Conservation (phyloP, 2,888 invertebrate genomes). For the Trachelus troglodyta region DNA sequence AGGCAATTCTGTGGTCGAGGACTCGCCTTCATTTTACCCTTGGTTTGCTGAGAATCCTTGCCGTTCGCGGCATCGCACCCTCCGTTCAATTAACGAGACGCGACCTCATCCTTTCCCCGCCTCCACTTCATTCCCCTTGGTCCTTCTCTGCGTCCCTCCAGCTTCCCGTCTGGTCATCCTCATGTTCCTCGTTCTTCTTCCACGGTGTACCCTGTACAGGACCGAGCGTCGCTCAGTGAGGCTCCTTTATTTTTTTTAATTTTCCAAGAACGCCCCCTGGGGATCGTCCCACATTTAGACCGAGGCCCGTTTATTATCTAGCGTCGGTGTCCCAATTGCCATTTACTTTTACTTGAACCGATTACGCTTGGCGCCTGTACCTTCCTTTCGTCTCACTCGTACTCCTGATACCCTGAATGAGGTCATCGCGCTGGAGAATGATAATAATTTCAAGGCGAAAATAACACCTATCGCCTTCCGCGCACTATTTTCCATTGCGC, state of each 20-base stretch:
- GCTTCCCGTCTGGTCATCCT: background rate
- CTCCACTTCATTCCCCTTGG: background rate
- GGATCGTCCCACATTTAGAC: background rate
- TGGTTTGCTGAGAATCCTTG: constrained; percentile 13
- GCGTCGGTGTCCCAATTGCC: background rate
- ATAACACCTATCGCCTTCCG: background rate
- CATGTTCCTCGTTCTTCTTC: background rate
- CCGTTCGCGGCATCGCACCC: constrained; percentile 40
- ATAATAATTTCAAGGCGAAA: background rate
- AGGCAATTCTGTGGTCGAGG: constrained; percentile 50
- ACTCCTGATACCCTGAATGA: background rate
- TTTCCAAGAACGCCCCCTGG: background rate
- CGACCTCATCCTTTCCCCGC: constrained; percentile 24
- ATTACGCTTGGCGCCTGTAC: background rate
- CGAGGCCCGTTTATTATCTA: background rate
- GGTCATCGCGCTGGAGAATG: background rate
- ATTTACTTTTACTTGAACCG: constrained; percentile 4
- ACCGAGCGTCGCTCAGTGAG: background rate
- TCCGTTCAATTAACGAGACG: constrained; percentile 48
- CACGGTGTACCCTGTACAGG: background rate
- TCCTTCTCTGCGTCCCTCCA: background rate
- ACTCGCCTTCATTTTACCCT: constrained; percentile 37
- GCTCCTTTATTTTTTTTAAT: constrained; percentile 1
- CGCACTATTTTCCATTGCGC: background rate
- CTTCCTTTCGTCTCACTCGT: background rate